Evolutionary conservation across 2,113 vertebrate species (phyloP).

Genomic region (Okapia johnstoni): DNA sequence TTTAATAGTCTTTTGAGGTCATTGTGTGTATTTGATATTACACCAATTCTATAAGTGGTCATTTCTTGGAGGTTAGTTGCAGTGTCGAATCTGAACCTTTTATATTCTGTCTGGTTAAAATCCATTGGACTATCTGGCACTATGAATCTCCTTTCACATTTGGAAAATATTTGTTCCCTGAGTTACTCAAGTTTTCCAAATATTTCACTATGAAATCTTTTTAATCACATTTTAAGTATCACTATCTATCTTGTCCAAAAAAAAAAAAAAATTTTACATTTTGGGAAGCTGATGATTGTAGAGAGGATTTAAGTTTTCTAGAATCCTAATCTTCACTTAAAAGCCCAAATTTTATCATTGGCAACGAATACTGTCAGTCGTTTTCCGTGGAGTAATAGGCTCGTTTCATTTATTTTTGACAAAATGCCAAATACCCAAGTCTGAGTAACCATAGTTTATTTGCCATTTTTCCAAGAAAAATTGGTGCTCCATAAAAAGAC

Average conservation of each 20-base stretch:
- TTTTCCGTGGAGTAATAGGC: neutral
- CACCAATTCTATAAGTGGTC: neutral
- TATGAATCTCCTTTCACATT: neutral
- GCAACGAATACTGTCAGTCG: neutral
- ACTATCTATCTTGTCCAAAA: neutral
- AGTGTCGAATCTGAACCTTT: neutral
- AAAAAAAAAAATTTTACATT: neutral
- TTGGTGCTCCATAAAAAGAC: neutral
- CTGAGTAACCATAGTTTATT: neutral
- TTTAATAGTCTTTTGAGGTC: neutral
- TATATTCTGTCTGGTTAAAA: neutral
- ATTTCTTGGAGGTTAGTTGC: neutral
- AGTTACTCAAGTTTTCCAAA: neutral
- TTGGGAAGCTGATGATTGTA: neutral
- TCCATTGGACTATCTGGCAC: neutral
- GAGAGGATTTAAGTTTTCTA: neutral
- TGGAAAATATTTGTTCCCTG: neutral
- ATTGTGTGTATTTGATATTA: neutral
- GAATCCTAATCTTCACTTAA: conserved; percentile 21
- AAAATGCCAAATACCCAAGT: neutral
- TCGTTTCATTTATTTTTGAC: neutral
- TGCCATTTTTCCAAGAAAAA: neutral
- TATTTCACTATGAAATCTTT: neutral
- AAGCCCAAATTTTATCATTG: neutral
- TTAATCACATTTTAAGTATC: neutral